Percentiles rank a stretch among this genome's conserved stretches.
These are phyloP conservation scores for Eulemur macaco DNA, from an alignment of 2,113 vertebrate genomes.

Conservation along the genomic window DNA sequence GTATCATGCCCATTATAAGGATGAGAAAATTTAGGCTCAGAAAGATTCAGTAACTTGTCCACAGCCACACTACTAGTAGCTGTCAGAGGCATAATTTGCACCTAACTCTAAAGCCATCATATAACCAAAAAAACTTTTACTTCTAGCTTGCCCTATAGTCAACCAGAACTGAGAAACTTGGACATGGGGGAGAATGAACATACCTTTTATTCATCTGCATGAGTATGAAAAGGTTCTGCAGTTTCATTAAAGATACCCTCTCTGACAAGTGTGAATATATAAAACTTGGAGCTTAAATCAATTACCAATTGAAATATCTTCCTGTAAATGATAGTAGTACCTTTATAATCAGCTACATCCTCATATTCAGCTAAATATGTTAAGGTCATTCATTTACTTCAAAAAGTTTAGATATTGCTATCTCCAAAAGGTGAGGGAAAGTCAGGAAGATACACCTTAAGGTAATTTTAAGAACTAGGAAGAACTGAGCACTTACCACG, in stretches of 20 bases:
- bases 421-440: background rate
- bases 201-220: background rate
- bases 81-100: background rate
- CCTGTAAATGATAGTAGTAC: background rate
- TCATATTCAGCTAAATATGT: background rate
- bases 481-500: background rate
- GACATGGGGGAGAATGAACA: background rate
- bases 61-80: background rate
- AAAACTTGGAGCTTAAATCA: background rate
- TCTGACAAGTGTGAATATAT: background rate
- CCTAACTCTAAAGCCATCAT: background rate
- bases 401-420: background rate
- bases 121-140: background rate
- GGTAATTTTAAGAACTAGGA: background rate
- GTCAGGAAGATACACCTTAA: background rate
- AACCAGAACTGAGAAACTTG: background rate
- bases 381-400: background rate
- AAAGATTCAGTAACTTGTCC: background rate
- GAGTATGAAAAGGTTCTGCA: background rate
- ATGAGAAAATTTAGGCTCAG: background rate
- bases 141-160: background rate
- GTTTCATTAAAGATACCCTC: background rate
- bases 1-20: background rate
- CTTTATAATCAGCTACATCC: background rate
- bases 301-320: background rate